phyloP scores from a whole-genome alignment of 2,888 invertebrate genomes.

The Bursaphelenchus okinawaensis region DNA sequence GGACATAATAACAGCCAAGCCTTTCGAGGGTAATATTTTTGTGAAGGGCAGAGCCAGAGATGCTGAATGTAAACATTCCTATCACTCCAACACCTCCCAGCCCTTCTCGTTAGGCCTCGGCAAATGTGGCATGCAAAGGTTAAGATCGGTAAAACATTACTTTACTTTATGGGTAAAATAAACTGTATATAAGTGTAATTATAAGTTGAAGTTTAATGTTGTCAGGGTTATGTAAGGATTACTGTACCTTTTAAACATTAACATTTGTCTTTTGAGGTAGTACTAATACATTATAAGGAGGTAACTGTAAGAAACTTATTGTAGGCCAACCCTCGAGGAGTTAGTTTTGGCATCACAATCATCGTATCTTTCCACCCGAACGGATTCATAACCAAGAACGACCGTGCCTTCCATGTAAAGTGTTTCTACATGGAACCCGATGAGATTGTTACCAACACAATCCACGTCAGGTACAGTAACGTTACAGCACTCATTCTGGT shows the following conservation, averaged over 20 bases:
- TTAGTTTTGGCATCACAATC: slow-evolving; percentile 55
- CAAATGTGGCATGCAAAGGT: slow-evolving; percentile 56
- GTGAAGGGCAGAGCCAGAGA: slow-evolving; percentile 56
- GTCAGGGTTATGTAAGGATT: no score
- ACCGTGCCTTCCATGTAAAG: slow-evolving; percentile 53
- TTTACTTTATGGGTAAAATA: not conserved
- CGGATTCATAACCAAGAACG: slow-evolving; percentile 56
- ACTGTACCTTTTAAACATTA: no score
- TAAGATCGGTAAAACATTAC: slow-evolving; percentile 42
- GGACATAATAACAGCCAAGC: slow-evolving; percentile 50
- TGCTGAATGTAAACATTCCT: slow-evolving; percentile 48
- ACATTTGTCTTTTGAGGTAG: not conserved
- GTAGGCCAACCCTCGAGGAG: slow-evolving; percentile 55
- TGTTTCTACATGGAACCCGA: slow-evolving; percentile 58
- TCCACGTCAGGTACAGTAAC: slow-evolving; percentile 52
- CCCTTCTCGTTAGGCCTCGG: slow-evolving; percentile 53
- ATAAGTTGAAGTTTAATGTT: no score
- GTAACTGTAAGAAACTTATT: no score
- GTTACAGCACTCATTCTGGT: not conserved
- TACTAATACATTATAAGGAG: not conserved
- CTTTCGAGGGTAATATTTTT: slow-evolving; percentile 55
- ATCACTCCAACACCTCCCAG: slow-evolving; percentile 45
- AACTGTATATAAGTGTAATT: no score
- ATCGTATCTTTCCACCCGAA: slow-evolving; percentile 56
- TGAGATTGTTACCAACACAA: slow-evolving; percentile 51